phyloP scores from a whole-genome alignment of 2,113 vertebrate genomes.

The Sterna hirundo region DNA sequence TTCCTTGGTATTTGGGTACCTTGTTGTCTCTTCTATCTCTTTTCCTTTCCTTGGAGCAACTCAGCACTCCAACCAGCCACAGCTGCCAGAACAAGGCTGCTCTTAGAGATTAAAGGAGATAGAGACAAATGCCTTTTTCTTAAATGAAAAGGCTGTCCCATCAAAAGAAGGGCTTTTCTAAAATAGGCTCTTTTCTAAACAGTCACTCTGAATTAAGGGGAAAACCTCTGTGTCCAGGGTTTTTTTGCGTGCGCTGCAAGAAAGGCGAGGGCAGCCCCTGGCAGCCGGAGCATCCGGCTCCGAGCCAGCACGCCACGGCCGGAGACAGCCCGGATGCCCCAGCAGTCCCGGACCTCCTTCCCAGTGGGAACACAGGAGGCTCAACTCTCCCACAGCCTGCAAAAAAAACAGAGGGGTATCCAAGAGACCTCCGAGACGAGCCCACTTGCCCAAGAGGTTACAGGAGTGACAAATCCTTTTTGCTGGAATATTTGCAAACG shows the following conservation, averaged over 20 bases:
- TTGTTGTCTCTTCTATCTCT: neutral
- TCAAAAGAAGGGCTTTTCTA: neutral
- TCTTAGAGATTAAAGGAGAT: neutral
- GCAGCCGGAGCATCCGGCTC: neutral
- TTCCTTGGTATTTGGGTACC: neutral
- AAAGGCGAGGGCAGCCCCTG: neutral
- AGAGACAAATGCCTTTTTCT: neutral
- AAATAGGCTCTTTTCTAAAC: neutral
- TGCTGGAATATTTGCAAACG: neutral
- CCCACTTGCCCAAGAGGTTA: neutral
- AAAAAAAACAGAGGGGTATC: neutral
- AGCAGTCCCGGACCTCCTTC: neutral
- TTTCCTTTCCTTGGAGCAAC: neutral
- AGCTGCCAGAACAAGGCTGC: neutral
- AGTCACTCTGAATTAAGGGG: neutral
- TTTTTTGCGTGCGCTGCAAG: neutral
- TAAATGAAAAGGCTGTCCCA: neutral
- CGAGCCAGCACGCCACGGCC: accelerated
- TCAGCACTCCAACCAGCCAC: neutral
- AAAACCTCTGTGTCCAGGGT: neutral
- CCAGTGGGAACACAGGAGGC: neutral
- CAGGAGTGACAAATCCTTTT: neutral
- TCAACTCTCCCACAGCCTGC: neutral
- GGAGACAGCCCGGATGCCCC: neutral
- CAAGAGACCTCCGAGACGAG: accelerated